phyloP scores from a whole-genome alignment of 2,113 vertebrate species.

The Budorcas taxicolor region DNA sequence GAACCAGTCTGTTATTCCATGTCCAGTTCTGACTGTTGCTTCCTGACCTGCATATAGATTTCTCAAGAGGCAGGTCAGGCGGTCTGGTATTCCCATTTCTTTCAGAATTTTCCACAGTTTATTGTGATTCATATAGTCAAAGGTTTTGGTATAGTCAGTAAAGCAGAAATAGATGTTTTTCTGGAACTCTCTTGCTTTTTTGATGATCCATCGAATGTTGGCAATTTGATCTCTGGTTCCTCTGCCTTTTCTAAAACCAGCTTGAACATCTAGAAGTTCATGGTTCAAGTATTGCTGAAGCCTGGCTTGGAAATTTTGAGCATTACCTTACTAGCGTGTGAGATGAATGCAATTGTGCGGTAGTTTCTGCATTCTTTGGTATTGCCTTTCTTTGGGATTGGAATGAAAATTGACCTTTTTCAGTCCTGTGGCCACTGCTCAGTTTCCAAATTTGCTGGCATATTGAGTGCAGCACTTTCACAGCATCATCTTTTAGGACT shows the following conservation, averaged over 20 bases:
- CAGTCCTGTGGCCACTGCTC: not conserved
- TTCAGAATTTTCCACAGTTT: not conserved
- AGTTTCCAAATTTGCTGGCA: not conserved
- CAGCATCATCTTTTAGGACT: not conserved
- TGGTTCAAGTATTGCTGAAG: rapidly evolving
- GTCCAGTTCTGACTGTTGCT: not conserved
- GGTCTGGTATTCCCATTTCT: not conserved
- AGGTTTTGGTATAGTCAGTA: not conserved
- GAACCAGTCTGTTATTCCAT: not conserved
- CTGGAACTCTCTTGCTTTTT: not conserved
- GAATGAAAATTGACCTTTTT: not conserved
- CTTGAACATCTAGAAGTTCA: not conserved
- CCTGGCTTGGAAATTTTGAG: not conserved
- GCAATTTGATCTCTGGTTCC: not conserved
- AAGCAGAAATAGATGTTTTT: not conserved
- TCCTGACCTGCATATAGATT: not conserved
- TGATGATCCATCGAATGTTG: rapidly evolving
- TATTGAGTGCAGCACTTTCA: not conserved
- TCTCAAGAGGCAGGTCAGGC: not conserved
- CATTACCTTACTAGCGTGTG: not conserved
- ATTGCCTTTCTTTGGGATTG: not conserved
- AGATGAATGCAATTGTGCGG: rapidly evolving
- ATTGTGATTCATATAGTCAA: not conserved
- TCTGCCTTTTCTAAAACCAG: not conserved
- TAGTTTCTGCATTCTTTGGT: not conserved